phyloP scores from a whole-genome alignment of 2,113 vertebrate genomes.

The Falcunculus frontatus region DNA sequence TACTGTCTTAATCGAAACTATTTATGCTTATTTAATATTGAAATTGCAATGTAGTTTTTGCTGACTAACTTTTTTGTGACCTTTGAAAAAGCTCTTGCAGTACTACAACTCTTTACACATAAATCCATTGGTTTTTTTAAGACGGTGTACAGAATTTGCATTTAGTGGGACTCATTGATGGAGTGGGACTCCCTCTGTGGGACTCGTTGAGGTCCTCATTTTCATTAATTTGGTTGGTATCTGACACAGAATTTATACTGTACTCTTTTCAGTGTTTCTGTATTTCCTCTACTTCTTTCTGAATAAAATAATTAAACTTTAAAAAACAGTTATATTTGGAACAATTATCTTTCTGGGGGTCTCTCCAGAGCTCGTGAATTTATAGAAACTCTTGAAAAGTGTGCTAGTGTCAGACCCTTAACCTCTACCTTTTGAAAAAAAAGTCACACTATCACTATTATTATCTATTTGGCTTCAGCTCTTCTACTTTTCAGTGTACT shows the following conservation, averaged over 20 bases:
- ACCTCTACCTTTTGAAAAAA: neutral
- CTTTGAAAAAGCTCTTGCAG: neutral
- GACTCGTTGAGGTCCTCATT: fast-evolving
- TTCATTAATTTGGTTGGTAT: neutral
- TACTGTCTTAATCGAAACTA: neutral
- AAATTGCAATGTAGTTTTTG: neutral
- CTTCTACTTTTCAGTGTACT: neutral
- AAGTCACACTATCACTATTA: neutral
- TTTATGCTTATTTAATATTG: neutral
- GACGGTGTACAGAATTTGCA: neutral
- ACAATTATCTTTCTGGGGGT: neutral
- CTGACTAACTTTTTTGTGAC: neutral
- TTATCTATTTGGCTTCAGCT: neutral
- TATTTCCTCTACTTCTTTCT: neutral
- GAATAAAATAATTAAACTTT: neutral
- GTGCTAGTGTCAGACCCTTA: neutral
- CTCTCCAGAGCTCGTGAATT: neutral
- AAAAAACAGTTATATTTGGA: neutral
- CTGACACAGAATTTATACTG: neutral
- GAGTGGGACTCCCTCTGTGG: neutral
- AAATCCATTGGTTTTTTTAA: neutral
- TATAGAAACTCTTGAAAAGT: neutral
- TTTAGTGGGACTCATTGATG: neutral
- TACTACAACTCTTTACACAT: neutral
- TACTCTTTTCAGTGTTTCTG: neutral